phyloP scores from a whole-genome alignment of 2,113 vertebrate species.

The Leucoraja erinaceus region DNA sequence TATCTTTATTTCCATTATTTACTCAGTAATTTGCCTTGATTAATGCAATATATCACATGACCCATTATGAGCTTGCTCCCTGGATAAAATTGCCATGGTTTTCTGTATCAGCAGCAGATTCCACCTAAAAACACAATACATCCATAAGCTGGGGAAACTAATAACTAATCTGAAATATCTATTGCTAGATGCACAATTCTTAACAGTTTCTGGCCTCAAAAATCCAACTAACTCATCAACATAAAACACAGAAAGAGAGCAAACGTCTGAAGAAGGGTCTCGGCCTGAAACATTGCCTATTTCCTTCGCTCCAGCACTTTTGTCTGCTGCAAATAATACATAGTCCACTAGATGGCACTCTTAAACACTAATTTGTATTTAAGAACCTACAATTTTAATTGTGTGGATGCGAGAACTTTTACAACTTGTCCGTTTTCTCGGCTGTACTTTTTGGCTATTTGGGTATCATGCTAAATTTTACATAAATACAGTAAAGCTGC shows the following conservation, averaged over 20 bases:
- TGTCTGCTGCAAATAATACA: background rate
- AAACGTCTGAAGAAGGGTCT: too few relatives aligned
- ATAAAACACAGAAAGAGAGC: background rate
- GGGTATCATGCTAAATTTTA: background rate
- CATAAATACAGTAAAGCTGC: background rate
- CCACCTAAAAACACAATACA: too few relatives aligned
- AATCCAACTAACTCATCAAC: background rate
- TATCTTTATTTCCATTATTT: background rate
- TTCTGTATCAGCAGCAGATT: too few relatives aligned
- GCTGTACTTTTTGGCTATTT: background rate
- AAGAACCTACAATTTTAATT: background rate
- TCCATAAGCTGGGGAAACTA: too few relatives aligned
- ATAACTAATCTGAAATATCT: too few relatives aligned
- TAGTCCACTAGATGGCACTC: conserved; percentile 1
- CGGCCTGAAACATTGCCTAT: too few relatives aligned
- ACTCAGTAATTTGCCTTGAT: background rate
- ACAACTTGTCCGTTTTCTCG: background rate
- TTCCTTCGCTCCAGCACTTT: too few relatives aligned
- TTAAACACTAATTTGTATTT: background rate
- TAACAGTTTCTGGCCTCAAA: background rate
- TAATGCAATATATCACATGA: background rate
- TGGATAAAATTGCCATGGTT: too few relatives aligned
- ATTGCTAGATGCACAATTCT: too few relatives aligned
- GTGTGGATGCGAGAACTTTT: background rate
- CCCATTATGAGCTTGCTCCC: background rate